A percentile compares a stretch with the other conserved stretches of the same genome.
These are phyloP conservation scores for Macrotus californicus DNA, from an alignment of 2,113 vertebrate species.

Conservation along the genomic window DNA sequence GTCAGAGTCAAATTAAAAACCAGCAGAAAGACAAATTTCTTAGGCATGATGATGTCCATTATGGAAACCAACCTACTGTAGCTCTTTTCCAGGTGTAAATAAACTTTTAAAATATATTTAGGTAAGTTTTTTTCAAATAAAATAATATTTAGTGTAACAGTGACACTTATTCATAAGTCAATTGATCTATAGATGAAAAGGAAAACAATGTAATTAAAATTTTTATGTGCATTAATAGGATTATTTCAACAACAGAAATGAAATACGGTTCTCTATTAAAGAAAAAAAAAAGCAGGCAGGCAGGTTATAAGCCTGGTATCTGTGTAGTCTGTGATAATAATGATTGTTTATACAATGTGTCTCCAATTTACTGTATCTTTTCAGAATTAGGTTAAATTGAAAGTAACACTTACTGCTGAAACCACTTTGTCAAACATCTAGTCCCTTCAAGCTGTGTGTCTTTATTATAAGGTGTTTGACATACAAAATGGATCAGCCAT, in stretches of 20 bases:
- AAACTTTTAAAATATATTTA: background rate
- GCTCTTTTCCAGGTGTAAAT: background rate
- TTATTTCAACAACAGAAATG: background rate
- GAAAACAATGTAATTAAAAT: background rate
- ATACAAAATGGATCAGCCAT: background rate
- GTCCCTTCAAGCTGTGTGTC: background rate
- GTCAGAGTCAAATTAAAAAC: constrained; percentile 71
- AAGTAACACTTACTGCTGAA: background rate
- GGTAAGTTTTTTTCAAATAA: background rate
- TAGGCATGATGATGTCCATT: background rate
- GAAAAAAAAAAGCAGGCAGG: background rate
- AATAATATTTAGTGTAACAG: background rate
- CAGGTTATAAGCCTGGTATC: background rate
- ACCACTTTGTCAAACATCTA: background rate
- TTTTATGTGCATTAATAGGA: background rate
- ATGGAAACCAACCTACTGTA: constrained; percentile 23
- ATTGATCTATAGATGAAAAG: constrained; percentile 57
- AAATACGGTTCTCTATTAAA: background rate
- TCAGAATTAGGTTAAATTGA: background rate
- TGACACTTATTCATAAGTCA: background rate
- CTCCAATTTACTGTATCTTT: background rate
- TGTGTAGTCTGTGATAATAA: background rate
- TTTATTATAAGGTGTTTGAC: background rate
- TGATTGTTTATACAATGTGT: background rate
- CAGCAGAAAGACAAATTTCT: constrained; percentile 68